A percentile compares a stretch with the other conserved stretches of the same genome.
Evolutionary conservation across 2,113 vertebrate genomes (phyloP).

Genomic region (Thinocorus orbignyianus): DNA sequence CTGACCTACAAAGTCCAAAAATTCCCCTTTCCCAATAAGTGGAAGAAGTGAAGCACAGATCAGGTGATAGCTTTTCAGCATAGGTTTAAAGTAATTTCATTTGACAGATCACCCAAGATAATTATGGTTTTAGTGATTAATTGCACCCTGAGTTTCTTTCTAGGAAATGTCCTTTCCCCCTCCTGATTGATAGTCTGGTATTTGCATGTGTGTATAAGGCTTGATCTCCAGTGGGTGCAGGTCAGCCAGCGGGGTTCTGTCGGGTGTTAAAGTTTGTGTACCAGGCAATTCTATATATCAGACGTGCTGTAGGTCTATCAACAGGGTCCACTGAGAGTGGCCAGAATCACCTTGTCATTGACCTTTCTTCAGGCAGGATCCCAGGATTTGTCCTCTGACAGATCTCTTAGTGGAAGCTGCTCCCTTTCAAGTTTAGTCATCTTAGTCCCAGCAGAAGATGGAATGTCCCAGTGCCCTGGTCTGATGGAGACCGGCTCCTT

Average conservation of each 20-base stretch:
- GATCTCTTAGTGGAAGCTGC: not conserved
- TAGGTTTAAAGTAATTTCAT: not conserved
- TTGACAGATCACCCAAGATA: not conserved
- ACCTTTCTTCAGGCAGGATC: not conserved
- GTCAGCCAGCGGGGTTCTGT: not conserved
- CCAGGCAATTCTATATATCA: not conserved
- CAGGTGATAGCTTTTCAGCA: not conserved
- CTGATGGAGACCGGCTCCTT: not conserved
- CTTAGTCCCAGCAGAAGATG: not conserved
- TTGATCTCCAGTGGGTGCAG: not conserved
- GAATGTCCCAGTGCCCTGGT: not conserved
- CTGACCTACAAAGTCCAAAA: not conserved
- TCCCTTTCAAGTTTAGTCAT: not conserved
- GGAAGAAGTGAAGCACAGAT: not conserved
- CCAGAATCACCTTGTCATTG: not conserved
- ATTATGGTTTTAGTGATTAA: not conserved
- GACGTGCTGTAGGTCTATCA: fast-evolving
- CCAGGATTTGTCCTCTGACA: not conserved
- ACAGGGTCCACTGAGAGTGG: not conserved
- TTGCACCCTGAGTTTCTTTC: not conserved
- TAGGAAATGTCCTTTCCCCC: not conserved
- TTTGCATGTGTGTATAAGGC: not conserved
- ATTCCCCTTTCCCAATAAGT: not conserved
- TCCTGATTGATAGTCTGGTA: not conserved
- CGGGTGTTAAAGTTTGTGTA: not conserved